Evolutionary conservation across 2,888 invertebrate genomes (phyloP).

Genomic region (Drosophila maculinotata): DNA sequence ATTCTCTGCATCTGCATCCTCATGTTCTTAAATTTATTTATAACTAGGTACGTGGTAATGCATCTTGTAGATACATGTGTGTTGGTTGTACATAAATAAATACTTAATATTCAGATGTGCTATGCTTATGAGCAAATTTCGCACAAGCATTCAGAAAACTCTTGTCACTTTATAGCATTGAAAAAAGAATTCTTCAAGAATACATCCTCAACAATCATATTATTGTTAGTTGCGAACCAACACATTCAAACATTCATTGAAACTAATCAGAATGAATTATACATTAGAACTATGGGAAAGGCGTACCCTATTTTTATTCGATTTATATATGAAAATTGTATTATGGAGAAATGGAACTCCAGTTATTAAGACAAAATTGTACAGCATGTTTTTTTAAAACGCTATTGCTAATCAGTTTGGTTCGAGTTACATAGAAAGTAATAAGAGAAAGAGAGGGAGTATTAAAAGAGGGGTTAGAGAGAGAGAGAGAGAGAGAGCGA

Average conservation of each 20-base stretch:
- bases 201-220: conserved; percentile 41
- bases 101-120: conserved; percentile 14
- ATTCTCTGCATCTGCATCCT: conserved; percentile 3
- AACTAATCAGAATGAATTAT: too few species aligned
- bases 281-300: too few species aligned
- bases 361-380: too few species aligned
- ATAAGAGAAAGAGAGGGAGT: too few species aligned
- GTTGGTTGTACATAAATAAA: conserved; percentile 24
- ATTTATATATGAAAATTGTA: too few species aligned
- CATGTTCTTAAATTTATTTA: conserved; percentile 41
- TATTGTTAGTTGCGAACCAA: conserved; percentile 36
- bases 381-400: too few species aligned
- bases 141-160: conserved; percentile 20
- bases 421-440: too few species aligned
- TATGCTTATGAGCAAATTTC: conserved; percentile 7
- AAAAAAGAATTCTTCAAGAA: conserved; percentile 13
- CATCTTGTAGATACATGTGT: conserved; percentile 6
- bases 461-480: too few species aligned
- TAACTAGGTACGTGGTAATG: conserved; percentile 29
- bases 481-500: too few species aligned
- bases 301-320: too few species aligned
- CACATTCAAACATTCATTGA: background rate
- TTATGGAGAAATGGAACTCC: too few species aligned
- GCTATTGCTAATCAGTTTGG: too few species aligned
- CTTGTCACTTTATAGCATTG: conserved; percentile 11